Conservation (phyloP, 2,888 invertebrate species). For the Scaptomyza tumidula region DNA sequence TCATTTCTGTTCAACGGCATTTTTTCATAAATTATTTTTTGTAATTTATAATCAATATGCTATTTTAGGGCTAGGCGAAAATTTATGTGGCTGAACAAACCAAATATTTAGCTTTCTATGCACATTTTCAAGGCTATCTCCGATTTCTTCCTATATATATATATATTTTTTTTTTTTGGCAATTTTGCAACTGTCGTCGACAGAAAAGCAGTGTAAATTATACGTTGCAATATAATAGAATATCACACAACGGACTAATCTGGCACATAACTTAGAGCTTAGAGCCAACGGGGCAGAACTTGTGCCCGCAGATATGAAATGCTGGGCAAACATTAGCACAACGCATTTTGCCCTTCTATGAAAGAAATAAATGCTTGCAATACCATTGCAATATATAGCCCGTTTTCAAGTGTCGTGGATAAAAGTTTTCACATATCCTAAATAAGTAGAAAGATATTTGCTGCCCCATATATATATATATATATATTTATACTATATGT, state of each 20-base stretch:
- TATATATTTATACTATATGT: constrained; percentile 12
- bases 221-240: constrained; percentile 16
- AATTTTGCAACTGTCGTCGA: constrained; percentile 25
- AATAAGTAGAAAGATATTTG: constrained; percentile 36
- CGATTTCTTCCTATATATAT: neutral
- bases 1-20: neutral
- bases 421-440: constrained; percentile 45
- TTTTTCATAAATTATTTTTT: neutral
- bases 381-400: constrained; percentile 11
- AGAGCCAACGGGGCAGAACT: constrained; percentile 11
- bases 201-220: constrained; percentile 19
- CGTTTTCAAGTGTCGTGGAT: constrained; percentile 14
- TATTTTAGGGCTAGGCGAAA: neutral
- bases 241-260: constrained; percentile 29
- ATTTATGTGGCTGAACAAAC: neutral
- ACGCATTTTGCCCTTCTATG: constrained; percentile 23
- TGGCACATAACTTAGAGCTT: constrained; percentile 32
- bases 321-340: constrained; percentile 20
- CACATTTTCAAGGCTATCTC: constrained; percentile 15
- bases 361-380: constrained; percentile 11
- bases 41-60: neutral
- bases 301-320: constrained; percentile 12
- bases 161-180: neutral
- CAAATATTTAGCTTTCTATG: constrained; percentile 11
- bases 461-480: constrained; percentile 29